Base-by-base conservation (phyloP, 2,113 vertebrate genomes). In the Cyprinodon brontotheroides region DNA sequence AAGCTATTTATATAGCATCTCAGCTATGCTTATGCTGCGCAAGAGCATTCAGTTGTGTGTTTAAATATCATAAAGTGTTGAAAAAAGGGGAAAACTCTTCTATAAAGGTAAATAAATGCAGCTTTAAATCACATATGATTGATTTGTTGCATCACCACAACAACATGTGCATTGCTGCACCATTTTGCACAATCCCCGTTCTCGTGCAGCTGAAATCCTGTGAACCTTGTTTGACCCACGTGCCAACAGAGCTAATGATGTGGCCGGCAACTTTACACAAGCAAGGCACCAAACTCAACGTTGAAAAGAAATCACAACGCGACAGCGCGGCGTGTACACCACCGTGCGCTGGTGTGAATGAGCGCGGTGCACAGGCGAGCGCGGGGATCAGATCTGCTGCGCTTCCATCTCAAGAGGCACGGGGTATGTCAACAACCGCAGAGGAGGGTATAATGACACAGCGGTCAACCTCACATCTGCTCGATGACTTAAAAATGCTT, bases 391-490 rank as follows among this genome's bases (percentile, higher is more conserved):
- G 66, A 47, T 74, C 69, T 40, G 62, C 82, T 82, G 72, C 59
- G 80, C 80, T 68, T 73, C 20, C 75, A 85, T 79, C 81, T 87
- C 65, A 48, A 83, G 65, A 83, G 75, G 72, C 76, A 39, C 4
- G 61, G 70, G 84, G 70, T 82, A 86, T 84, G 85, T 89, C 88
- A 89, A 71, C 81, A 77, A 74, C 74, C 71, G 62, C 61, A 20
- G 74, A 83, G 75, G 85, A 83, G 68, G 73, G 84, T 83, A 87
- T 89, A 86, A 89, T 86, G 85, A 82, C 78, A 87, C 15, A 11
- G 87, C 17, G 87, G 88, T 86, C 84, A 83, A 86, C 88, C 87
- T 87, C 85, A 88, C 78, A 87, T 85, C 84, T 89, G 89, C 80
- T 83, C 43, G 65, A 65, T 79, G 83, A 79, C 80, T 84, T 79